Base-by-base conservation (phyloP, 2,888 invertebrate genomes). In the Adelphocoris suturalis region DNA sequence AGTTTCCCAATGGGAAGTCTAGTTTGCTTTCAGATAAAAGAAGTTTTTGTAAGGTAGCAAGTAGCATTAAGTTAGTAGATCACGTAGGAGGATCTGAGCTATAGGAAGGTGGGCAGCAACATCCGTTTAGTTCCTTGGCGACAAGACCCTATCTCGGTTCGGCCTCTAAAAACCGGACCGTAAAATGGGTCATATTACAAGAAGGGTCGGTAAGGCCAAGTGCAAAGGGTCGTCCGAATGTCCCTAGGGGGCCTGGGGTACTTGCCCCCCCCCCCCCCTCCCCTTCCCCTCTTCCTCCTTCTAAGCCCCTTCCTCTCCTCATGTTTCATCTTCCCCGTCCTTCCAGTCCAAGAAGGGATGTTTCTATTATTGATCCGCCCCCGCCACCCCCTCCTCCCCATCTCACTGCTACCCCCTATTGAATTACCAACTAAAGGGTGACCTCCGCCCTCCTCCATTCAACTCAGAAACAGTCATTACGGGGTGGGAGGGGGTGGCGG, bases 351-450 rank as follows among this genome's bases (percentile, higher is more conserved):
- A 28, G 57, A 61, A 55, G 85, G 85, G 85, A 85, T 85, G 85
- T 85, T 85, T 85, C 85, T 85, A 85, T 85, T 85, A 85, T 85
- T 85, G 85, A 85, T 85, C 85, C 52, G 52, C 82, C 52, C 82
- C 23, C 52, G 52, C 0, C 27, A 52, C 7, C 12, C 27, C 28
- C 80, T 37, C n/a, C n/a, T 37, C 37, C 37, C 28, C 5, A 12
- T 16, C 0, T 23, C 0, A 13, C n/a, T n/a, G 1, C 52, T 14
- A 11, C 13, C 47, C n/a, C 82, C 27, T 27, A 55, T 82, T 82
- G 48, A 82, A 82, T 82, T 82, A 82, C 47, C 82, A n/a, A 23
- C 68, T 68, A 23, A 23, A 68, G 68, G 68, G 68, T 23, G 68
- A 68, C 68, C 68, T 68, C 68, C 68, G 68, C 68, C 4, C 68